Evolutionary conservation across 2,888 invertebrate genomes (phyloP).

Genomic region (Hypsopygia costalis): DNA sequence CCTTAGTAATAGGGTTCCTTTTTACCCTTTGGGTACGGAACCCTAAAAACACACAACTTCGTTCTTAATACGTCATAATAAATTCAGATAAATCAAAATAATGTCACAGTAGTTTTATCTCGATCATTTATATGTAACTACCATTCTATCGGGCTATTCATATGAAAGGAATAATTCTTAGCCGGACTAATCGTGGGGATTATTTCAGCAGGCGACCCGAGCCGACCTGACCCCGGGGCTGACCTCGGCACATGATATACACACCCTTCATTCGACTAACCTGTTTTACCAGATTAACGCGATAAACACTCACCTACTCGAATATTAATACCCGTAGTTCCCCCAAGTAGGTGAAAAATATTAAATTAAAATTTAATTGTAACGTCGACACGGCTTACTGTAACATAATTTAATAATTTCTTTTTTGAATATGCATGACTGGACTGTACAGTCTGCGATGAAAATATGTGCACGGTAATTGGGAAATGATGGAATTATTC

Average conservation of each 20-base stretch:
- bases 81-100: too few species aligned
- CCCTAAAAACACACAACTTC: too few species aligned
- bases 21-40: too few species aligned
- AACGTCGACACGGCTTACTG: constrained; percentile 21
- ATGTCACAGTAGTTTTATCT: too few species aligned
- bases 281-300: constrained; percentile 61
- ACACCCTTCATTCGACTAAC: constrained; percentile 60
- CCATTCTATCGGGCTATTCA: constrained; percentile 3
- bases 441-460: too few species aligned
- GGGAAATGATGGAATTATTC: too few species aligned
- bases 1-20: too few species aligned
- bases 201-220: constrained; percentile 55
- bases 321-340: constrained; percentile 47
- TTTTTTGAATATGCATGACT: too few species aligned
- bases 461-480: too few species aligned
- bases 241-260: constrained; percentile 62
- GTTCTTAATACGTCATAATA: too few species aligned
- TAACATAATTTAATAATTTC: constrained; percentile 15
- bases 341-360: constrained; percentile 42
- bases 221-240: constrained; percentile 60
- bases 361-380: constrained; percentile 30
- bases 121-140: too few species aligned
- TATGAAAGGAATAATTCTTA: constrained; percentile 23
- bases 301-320: constrained; percentile 53
- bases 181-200: constrained; percentile 44